Conservation (phyloP, 2,113 vertebrate genomes). For the Petrocephalus microphthalmus region DNA sequence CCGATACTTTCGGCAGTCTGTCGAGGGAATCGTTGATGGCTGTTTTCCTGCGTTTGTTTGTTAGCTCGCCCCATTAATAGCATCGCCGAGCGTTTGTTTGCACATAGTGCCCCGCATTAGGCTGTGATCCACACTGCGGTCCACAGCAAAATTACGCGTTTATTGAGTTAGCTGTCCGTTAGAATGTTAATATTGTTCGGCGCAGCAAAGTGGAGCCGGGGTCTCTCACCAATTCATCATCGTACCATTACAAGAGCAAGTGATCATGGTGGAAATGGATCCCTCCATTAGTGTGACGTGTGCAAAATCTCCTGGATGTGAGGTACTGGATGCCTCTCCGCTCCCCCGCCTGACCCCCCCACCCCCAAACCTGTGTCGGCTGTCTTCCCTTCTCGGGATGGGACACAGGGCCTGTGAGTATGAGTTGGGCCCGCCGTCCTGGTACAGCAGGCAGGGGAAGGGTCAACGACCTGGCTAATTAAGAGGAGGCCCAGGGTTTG, state of each 20-base stretch:
- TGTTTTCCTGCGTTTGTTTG: conserved; percentile 13
- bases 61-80: conserved; percentile 13
- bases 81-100: conserved; percentile 4
- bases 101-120: conserved; percentile 6
- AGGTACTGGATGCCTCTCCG: not conserved
- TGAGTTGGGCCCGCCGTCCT: not conserved
- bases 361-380: conserved; percentile 35
- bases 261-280: conserved; percentile 56
- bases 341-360: conserved; percentile 20
- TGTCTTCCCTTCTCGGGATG: not conserved
- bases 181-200: conserved; percentile 7
- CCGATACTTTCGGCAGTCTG: not conserved
- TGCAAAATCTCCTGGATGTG: conserved; percentile 39
- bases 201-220: not conserved
- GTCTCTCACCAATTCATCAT: conserved; percentile 12
- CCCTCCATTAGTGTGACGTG: not conserved
- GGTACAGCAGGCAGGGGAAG: not conserved
- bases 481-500: not conserved
- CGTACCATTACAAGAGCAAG: not conserved
- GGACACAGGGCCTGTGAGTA: not conserved
- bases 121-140: not conserved
- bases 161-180: conserved; percentile 1
- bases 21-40: conserved; percentile 4
- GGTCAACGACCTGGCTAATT: not conserved
- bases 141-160: conserved; percentile 1